Percentiles rank a stretch among this genome's conserved stretches.
These are phyloP conservation scores for Synanthedon myopaeformis DNA, from an alignment of 2,888 invertebrate genomes.

Conservation along the genomic window DNA sequence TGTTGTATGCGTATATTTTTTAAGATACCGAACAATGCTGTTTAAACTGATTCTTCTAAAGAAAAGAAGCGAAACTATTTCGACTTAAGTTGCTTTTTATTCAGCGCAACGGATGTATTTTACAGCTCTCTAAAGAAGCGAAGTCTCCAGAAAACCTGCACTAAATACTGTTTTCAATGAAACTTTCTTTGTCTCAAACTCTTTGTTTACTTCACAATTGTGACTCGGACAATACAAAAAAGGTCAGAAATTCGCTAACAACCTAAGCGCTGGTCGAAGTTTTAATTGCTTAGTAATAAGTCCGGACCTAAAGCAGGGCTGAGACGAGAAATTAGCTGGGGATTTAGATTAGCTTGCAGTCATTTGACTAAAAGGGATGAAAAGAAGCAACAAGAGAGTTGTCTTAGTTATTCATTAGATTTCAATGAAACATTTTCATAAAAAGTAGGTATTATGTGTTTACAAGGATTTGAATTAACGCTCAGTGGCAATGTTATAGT, in stretches of 20 bases:
- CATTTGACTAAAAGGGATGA: constrained; percentile 30
- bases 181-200: constrained; percentile 47
- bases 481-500: too few species aligned
- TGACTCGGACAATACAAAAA: constrained; percentile 47
- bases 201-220: constrained; percentile 57
- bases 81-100: constrained; percentile 30
- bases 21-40: not conserved
- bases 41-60: not conserved
- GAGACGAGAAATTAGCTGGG: constrained; percentile 14
- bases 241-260: constrained; percentile 51
- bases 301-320: constrained; percentile 24
- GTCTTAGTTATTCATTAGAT: too few species aligned
- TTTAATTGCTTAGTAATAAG: constrained; percentile 60
- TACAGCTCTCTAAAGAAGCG: constrained; percentile 26
- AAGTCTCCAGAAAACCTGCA: constrained; percentile 38
- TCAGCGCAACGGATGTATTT: constrained; percentile 32
- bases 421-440: too few species aligned
- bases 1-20: not conserved
- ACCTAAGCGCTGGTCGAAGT: constrained; percentile 44
- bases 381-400: too few species aligned
- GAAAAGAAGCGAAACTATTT: not conserved
- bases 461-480: too few species aligned
- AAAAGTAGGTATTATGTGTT: too few species aligned
- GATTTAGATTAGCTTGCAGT: constrained; percentile 22
- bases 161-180: constrained; percentile 52